Conservation (phyloP, 2,113 vertebrate genomes). For the Apeltes quadracus region DNA sequence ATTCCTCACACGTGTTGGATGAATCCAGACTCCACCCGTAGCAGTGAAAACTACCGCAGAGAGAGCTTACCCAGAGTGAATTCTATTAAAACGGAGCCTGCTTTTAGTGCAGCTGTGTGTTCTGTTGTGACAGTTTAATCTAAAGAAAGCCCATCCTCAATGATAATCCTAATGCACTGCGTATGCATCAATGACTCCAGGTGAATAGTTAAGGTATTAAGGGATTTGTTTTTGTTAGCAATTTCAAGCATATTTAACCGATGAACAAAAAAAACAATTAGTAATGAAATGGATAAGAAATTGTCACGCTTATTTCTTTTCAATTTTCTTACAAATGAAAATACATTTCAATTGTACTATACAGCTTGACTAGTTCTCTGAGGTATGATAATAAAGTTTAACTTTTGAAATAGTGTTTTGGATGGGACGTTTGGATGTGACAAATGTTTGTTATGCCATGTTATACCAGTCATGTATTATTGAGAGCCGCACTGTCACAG, state of each 20-base stretch:
- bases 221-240: neutral
- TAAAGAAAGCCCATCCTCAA: neutral
- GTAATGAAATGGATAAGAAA: too few relatives aligned
- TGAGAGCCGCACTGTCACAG: conserved; percentile 23
- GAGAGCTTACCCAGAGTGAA: neutral
- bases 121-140: neutral
- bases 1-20: neutral
- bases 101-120: neutral
- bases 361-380: neutral
- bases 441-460: neutral
- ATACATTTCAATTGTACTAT: neutral
- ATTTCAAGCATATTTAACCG: neutral
- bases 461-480: conserved; percentile 2
- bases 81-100: neutral
- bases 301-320: neutral
- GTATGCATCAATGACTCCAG: neutral
- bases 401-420: neutral
- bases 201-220: conserved; percentile 6
- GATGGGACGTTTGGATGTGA: neutral
- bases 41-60: neutral
- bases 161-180: neutral
- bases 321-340: neutral
- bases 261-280: neutral
- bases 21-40: neutral
- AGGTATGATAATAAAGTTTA: neutral